A percentile compares a stretch with the other conserved stretches of the same genome.
phyloP scores from a whole-genome alignment of 2,113 vertebrate species.

The Phylloscopus whistleri region DNA sequence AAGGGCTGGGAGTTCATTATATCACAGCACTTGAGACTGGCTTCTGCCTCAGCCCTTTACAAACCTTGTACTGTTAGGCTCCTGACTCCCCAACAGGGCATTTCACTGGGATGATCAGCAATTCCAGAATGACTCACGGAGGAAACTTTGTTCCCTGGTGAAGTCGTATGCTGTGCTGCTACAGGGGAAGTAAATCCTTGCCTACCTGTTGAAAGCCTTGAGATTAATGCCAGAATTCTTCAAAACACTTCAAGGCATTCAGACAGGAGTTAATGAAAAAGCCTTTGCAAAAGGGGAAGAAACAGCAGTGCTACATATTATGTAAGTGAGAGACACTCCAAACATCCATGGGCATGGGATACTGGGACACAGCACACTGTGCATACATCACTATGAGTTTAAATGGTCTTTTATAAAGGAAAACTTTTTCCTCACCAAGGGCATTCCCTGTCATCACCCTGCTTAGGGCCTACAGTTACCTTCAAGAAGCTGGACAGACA shows the following conservation, averaged over 20 bases:
- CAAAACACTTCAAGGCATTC: background rate
- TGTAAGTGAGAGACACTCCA: background rate
- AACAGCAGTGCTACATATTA: background rate
- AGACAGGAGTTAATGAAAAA: background rate
- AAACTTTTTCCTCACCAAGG: background rate
- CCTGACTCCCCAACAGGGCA: rapidly evolving
- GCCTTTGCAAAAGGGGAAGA: background rate
- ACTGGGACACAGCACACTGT: background rate
- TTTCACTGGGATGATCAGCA: background rate
- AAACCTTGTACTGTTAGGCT: background rate
- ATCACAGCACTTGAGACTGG: background rate
- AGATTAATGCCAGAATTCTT: background rate
- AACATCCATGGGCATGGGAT: background rate
- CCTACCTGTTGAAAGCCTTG: background rate
- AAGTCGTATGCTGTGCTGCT: background rate
- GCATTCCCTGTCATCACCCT: background rate
- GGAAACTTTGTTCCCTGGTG: background rate
- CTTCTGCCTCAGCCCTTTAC: background rate
- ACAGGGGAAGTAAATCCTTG: background rate
- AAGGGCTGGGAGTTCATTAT: background rate
- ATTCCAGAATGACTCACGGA: background rate
- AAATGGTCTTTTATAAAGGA: background rate
- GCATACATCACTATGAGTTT: background rate
- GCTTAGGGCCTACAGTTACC: background rate
- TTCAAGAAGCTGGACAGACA: background rate